Base-by-base conservation (phyloP, 2,113 vertebrate species). In the Datnioides undecimradiatus region DNA sequence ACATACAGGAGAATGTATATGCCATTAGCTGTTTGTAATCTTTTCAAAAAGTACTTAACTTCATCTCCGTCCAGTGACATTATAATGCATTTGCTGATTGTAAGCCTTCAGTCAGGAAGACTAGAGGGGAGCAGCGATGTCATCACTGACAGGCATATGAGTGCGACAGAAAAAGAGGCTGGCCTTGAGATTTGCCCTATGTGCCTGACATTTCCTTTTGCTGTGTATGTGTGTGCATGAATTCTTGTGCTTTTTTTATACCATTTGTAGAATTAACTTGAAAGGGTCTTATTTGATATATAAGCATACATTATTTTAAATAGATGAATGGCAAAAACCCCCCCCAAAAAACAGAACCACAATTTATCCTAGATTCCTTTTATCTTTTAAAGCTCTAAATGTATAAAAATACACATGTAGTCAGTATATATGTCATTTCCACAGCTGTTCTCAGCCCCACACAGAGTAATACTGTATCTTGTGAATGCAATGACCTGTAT, bases 1-100 rank as follows among this genome's bases (percentile, higher is more conserved):
- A 43, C 40, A 36, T 33, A 16, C 60, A 62, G 43, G 67, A 74
- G 51, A 49, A 79, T 63, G 27, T 25, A 48, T n/a, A n/a, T n/a
- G 6, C 33, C 48, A 76, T n/a, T 58, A 33, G 57, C 21, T 58
- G 40, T 52, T 54, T 66, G 48, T 46, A n/a, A n/a, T 45, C 33
- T 45, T 67, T 70, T 31, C 4, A 11, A n/a, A 16, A 60, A 54
- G 80, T 36, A 51, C 12, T 33, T 40, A 33, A 74, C 78, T 76
- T 79, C 36, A 77, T 73, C 58, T 64, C 59, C 51, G 73, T 79
- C 55, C 46, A 65, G 21, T 16, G 41, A 62, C 65, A 69, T 76
- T 10, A 25, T 66, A 38, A 78, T 52, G 72, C 0, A 73, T 79
- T 46, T 69, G 29, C 48, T 66, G 48, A 80, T 82, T 6, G 52